Base-by-base conservation (phyloP, 2,113 vertebrate species). In the Aix galericulata region DNA sequence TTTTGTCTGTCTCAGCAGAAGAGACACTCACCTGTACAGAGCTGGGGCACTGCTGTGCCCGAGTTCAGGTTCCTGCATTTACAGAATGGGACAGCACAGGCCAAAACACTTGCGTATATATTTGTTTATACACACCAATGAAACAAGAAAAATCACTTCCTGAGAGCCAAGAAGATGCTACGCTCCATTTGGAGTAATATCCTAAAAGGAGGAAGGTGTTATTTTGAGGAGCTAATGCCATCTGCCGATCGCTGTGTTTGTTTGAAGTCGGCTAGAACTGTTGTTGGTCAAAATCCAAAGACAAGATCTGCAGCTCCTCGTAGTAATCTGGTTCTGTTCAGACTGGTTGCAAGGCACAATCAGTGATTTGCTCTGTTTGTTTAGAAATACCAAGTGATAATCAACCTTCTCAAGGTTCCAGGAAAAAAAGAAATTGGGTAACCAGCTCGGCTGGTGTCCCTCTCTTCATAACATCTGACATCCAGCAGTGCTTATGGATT, bases 201-300 rank as follows among this genome's bases (percentile, higher is more conserved):
- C 71, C 66, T 66, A 8, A 17, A 50, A 56, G 69, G 12, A 82
- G 36, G 71, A 42, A 56, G 66, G 31, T 66, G 87, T 83, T 88
- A 26, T 44, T 77, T 69, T 29, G 44, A 86, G 88, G 67, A 91
- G 72, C 50, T 85, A 55, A 88, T 85, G 87, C 87, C 90, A 92
- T 74, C 86, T 90, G 82, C 66, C 0, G 25, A 81, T 85, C 32
- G 8, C 53, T 81, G 82, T 42, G 3, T 91, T 74, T n/a, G 68
- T 50, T 89, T 84, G 56, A 55, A 71, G 72, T 26, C 63, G 63
- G 32, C 32, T 22, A 6, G 64, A 2, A 2, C 15, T 77, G 38
- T 13, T n/a, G 32, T 17, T 88, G 91, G 88, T 67, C 67, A 56
- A 55, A 74, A 59, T 66, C 91, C 87, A 71, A 59, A 79, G 68